Percentiles rank a stretch among this genome's conserved stretches.
phyloP scores from a whole-genome alignment of 2,888 invertebrate genomes.

The Ennomos erosarius region DNA sequence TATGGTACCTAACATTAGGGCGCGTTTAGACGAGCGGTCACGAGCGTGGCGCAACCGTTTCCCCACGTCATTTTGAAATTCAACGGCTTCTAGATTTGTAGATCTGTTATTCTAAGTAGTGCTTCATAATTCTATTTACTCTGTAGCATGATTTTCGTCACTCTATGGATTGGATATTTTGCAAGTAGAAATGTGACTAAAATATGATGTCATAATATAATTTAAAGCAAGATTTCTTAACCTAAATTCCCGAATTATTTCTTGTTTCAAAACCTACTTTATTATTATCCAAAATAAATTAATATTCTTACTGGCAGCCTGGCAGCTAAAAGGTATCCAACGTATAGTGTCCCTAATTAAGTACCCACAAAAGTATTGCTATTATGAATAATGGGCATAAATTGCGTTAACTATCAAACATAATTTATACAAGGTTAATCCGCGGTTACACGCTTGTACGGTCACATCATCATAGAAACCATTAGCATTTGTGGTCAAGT shows the following conservation, averaged over 20 bases:
- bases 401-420: conserved; percentile 28
- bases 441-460: conserved; percentile 30
- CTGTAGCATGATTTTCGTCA: no score
- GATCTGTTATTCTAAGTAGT: background rate
- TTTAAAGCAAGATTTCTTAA: no score
- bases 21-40: conserved; percentile 16
- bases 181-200: no score
- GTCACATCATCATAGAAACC: conserved; percentile 11
- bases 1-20: conserved; percentile 19
- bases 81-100: conserved; percentile 13
- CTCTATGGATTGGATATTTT: no score
- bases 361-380: conserved; percentile 3
- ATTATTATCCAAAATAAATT: no score
- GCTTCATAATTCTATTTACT: no score
- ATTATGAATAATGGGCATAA: conserved; percentile 24
- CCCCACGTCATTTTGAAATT: conserved; percentile 16
- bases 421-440: conserved; percentile 43
- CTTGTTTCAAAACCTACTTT: no score
- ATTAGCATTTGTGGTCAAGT: conserved; percentile 29
- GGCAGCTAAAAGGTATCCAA: background rate
- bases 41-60: conserved; percentile 17
- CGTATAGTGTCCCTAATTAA: background rate
- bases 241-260: no score
- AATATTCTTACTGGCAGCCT: no score
- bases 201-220: no score